Conservation (phyloP, 2,797 vertebrate genomes). For the Galagoides demidoff region DNA sequence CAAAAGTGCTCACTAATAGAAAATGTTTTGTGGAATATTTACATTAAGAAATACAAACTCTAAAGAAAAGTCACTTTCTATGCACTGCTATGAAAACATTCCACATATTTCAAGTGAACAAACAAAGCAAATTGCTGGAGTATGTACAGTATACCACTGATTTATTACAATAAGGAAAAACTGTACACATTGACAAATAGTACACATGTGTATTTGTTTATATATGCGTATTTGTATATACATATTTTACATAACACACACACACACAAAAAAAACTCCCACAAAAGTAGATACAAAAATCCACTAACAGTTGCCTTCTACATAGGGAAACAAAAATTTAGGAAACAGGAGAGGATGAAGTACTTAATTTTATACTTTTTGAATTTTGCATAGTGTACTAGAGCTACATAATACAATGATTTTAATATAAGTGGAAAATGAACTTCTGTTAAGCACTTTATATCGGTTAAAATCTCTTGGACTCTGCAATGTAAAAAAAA, state of each 20-base stretch:
- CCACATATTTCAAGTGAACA: constrained; percentile 11
- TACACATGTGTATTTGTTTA: not conserved
- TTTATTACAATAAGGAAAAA: not conserved
- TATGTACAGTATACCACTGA: too few relatives aligned
- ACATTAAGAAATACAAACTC: not conserved
- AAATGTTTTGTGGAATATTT: not conserved
- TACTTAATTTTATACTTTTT: not conserved
- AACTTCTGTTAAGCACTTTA: not conserved
- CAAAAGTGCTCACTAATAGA: not conserved
- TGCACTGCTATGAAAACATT: not conserved
- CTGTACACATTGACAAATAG: not conserved
- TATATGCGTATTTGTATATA: accelerated
- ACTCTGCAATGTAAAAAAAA: not conserved
- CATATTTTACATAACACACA: not conserved
- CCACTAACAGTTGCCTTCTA: not conserved
- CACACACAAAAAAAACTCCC: not conserved
- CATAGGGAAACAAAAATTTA: not conserved
- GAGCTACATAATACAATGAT: not conserved
- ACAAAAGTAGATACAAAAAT: not conserved
- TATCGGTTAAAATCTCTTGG: not conserved
- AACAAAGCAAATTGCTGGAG: not conserved
- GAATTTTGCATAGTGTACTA: not conserved
- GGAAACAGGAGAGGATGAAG: not conserved
- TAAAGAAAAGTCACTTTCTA: not conserved
- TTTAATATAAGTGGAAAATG: not conserved